A percentile compares a stretch with the other conserved stretches of the same genome.
These are phyloP conservation scores for Oncopodura yosiiana DNA, from an alignment of 1,140 invertebrate genomes.

Conservation along the genomic window DNA sequence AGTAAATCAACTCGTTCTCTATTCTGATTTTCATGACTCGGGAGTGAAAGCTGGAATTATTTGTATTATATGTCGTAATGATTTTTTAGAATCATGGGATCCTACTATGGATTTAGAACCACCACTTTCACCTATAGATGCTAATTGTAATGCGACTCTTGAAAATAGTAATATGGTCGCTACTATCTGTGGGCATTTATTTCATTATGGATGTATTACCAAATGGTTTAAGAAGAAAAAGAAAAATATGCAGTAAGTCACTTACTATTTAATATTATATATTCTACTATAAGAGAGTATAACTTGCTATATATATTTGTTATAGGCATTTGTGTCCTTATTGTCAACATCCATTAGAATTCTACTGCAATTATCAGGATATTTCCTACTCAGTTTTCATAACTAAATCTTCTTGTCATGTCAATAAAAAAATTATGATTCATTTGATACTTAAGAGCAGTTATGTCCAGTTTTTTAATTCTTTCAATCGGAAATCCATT, in stretches of 20 bases:
- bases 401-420: no score
- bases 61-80: slow-evolving; percentile 29
- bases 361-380: slow-evolving; percentile 25
- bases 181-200: slow-evolving; percentile 25
- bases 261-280: not conserved
- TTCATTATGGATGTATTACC: slow-evolving; percentile 14
- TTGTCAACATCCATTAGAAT: slow-evolving; percentile 18
- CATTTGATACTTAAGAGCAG: no score
- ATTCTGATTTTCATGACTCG: slow-evolving; percentile 18
- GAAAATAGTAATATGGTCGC: slow-evolving; percentile 18
- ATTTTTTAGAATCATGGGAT: slow-evolving; percentile 22
- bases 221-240: slow-evolving; percentile 25
- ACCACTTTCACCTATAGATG: not conserved
- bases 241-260: not conserved
- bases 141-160: not conserved
- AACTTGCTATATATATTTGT: not conserved
- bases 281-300: not conserved
- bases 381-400: slow-evolving; percentile 29
- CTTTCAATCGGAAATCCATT: no score
- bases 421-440: no score
- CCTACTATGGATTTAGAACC: not conserved
- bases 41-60: slow-evolving; percentile 25
- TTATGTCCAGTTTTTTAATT: no score
- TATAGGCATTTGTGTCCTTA: slow-evolving; percentile 18
- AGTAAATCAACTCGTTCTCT: slow-evolving; percentile 17